Evolutionary conservation across 2,888 invertebrate genomes (phyloP).

Genomic region (Epirrita christyi): DNA sequence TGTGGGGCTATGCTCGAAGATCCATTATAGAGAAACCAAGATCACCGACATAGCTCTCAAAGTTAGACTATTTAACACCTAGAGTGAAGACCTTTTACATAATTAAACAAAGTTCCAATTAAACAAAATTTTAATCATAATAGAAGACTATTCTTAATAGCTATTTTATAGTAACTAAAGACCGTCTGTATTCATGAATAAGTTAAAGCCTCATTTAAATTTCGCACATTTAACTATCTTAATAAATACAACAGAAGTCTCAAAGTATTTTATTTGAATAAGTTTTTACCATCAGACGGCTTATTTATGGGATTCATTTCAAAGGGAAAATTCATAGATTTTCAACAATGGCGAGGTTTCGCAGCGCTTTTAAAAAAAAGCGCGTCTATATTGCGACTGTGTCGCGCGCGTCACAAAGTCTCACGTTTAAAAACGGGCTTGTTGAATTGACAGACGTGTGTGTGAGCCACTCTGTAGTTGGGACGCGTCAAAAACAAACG

Average conservation of each 20-base stretch:
- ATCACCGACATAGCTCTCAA: too few species aligned
- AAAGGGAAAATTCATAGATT: conserved; percentile 1
- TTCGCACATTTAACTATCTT: conserved; percentile 11
- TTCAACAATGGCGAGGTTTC: not conserved
- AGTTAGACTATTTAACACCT: too few species aligned
- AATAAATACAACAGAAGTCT: conserved; percentile 10
- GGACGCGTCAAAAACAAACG: too few species aligned
- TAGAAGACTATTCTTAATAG: not conserved
- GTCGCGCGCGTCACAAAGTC: too few species aligned
- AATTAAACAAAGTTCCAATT: not conserved
- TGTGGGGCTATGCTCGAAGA: too few species aligned
- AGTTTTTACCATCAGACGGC: conserved; percentile 8
- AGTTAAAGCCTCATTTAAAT: conserved; percentile 12
- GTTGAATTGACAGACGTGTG: too few species aligned
- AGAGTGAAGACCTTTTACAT: too few species aligned
- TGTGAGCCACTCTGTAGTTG: too few species aligned
- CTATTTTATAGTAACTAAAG: conserved; percentile 5
- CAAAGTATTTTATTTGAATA: conserved; percentile 7
- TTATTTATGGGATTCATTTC: not conserved
- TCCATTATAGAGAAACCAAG: too few species aligned
- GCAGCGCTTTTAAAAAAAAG: too few species aligned
- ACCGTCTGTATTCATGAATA: conserved; percentile 17
- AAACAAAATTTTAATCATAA: not conserved
- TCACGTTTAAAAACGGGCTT: too few species aligned
- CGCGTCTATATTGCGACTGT: too few species aligned